These are phyloP conservation scores for Gobiocypris rarus DNA, from an alignment of 2,113 vertebrate species.

Conservation along the genomic window DNA sequence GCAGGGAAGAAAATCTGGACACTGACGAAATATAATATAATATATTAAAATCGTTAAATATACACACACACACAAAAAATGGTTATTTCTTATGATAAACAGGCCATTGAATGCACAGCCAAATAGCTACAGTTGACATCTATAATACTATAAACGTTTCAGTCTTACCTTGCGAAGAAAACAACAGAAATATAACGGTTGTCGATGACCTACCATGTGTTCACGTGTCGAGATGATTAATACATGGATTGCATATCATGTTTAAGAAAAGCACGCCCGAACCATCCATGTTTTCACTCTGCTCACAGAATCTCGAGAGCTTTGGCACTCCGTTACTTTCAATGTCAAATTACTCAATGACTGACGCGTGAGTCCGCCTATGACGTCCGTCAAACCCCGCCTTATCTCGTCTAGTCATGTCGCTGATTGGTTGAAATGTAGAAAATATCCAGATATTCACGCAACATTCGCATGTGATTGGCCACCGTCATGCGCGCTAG, in stretches of 20 bases:
- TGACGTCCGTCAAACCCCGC: neutral
- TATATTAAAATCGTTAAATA: neutral
- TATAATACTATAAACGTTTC: neutral
- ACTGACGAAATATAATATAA: neutral
- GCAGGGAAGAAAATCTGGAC: neutral
- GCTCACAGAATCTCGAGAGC: conserved; percentile 3
- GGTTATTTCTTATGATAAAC: neutral
- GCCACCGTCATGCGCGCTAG: neutral
- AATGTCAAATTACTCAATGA: neutral
- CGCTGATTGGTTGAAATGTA: conserved; percentile 10
- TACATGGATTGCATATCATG: neutral
- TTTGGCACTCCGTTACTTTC: conserved; percentile 11
- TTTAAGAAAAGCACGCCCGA: neutral
- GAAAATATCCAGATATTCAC: neutral
- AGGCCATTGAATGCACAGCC: neutral
- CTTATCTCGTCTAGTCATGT: neutral
- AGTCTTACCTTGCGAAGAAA: conserved; percentile 3
- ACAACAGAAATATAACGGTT: neutral
- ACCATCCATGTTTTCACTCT: conserved; percentile 11
- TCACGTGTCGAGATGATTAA: neutral
- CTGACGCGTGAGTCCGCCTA: neutral
- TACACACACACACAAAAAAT: neutral
- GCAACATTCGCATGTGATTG: neutral
- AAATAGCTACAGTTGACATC: neutral
- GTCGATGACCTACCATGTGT: neutral